Conservation (phyloP, 2,888 invertebrate genomes). For the Gastracanthus pulcherrimus region DNA sequence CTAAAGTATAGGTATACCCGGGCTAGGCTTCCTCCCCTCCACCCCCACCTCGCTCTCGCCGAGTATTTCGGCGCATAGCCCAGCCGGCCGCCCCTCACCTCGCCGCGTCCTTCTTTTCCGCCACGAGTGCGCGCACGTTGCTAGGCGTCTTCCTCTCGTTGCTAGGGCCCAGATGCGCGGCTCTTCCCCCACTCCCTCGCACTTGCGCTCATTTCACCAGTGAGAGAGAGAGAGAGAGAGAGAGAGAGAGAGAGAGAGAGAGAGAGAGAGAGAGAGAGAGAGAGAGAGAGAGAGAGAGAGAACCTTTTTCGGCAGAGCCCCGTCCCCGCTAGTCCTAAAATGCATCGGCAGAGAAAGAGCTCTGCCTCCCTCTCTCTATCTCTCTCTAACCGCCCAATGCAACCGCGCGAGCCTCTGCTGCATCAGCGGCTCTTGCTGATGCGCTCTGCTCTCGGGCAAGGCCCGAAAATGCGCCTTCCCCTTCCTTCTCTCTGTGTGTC, state of each 20-base stretch:
- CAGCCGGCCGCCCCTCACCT: slow-evolving; percentile 57
- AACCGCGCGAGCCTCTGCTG: slow-evolving; percentile 54
- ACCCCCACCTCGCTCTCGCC: slow-evolving; percentile 56
- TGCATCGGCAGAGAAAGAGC: slow-evolving; percentile 65
- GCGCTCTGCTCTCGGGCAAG: slow-evolving; percentile 12
- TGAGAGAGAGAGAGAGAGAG: neutral
- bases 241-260: slow-evolving; percentile 34
- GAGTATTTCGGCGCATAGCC: slow-evolving; percentile 57
- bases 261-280: no score
- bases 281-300: slow-evolving; percentile 31
- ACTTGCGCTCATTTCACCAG: neutral
- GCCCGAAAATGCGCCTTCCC: slow-evolving; percentile 51
- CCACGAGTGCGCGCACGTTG: slow-evolving; percentile 65
- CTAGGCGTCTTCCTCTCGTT: slow-evolving; percentile 76
- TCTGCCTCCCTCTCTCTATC: slow-evolving; percentile 56
- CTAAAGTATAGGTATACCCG: slow-evolving; percentile 67
- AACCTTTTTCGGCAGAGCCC: slow-evolving; percentile 59
- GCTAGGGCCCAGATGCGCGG: slow-evolving; percentile 73
- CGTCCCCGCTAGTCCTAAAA: slow-evolving; percentile 74
- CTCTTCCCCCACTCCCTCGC: slow-evolving; percentile 64
- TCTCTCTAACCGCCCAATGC: slow-evolving; percentile 66
- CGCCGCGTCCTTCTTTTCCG: slow-evolving; percentile 60
- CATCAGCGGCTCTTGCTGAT: slow-evolving; percentile 48
- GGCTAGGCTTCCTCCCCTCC: slow-evolving; percentile 72
- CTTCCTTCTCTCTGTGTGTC: no score